Base-by-base conservation (phyloP, 2,113 vertebrate species). In the Thunnus thynnus region DNA sequence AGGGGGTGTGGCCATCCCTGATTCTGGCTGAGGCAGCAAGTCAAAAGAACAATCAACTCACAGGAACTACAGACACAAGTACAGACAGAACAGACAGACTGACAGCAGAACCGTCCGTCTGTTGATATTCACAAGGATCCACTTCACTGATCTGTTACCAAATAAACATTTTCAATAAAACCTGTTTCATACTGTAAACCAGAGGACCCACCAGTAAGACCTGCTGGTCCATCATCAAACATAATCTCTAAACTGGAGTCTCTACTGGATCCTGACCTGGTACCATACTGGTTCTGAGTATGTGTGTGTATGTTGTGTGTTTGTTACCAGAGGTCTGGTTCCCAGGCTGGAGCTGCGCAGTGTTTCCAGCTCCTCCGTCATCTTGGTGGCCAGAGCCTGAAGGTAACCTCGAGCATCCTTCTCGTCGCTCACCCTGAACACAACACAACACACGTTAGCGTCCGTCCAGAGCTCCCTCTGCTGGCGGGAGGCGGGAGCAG, bases 361-460 rank as follows among this genome's bases (percentile, higher is more conserved):
- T 0, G 97, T 93, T 82, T 99, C 98, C 2, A 99, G 94, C 87
- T 99, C 98, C 86, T 99, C 98, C 0, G 97, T 98, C 97, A 99
- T 99, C 95, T 99, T 99, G 36, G 97, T 97, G 72, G 98, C 98
- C 69, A 99, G 90, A 27, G 98, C 97, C 66, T 99, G 98, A 36
- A 99, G 97, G 82, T 99, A 99, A 13, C 98, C 98, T 50, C 98
- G 95, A 16, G 98, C 98, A 1, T 99, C 98, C 70, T 99, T 99
- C 94, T 99, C 98, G 14, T 99, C 98, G 3, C 98, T 99, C 63
- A 99, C 98, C 98, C 98, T 99, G 61, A 60, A 65, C 36, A 82
- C 25, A 84, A 6, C 72, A 50, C 18, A n/a, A 62, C 4, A 47
- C 5, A 58, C 1, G 3, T 18, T 72, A 17, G 25, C 44, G 12